A percentile compares a stretch with the other conserved stretches of the same genome.
phyloP scores from a whole-genome alignment of 2,113 vertebrate species.

The Gopherus flavomarginatus region DNA sequence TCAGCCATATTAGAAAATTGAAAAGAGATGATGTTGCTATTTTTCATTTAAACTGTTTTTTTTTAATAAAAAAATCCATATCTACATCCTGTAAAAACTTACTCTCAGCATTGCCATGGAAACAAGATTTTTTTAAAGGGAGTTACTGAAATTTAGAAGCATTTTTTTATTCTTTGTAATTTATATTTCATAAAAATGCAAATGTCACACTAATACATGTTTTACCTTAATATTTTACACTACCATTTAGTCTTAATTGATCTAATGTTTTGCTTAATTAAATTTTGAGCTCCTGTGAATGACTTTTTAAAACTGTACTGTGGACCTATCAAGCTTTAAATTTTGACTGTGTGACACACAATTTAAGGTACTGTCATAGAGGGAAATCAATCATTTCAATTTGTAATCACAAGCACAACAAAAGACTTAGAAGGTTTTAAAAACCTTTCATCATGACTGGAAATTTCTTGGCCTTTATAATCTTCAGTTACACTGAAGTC shows the following conservation, averaged over 20 bases:
- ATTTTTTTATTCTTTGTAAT: conserved; percentile 85
- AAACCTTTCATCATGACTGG: conserved; percentile 57
- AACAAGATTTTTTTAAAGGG: conserved; percentile 84
- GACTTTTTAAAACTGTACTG: conserved; percentile 52
- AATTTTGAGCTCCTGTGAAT: conserved; percentile 76
- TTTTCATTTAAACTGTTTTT: conserved; percentile 80
- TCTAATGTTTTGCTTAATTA: conserved; percentile 82
- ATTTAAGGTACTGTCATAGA: conserved; percentile 78
- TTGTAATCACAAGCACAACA: conserved; percentile 71
- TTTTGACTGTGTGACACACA: conserved; percentile 75
- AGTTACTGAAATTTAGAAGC: conserved; percentile 84
- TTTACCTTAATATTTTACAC: conserved; percentile 84
- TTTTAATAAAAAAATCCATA: conserved; percentile 79
- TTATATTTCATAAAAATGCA: conserved; percentile 87
- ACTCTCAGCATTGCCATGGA: conserved; percentile 83
- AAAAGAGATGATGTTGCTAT: conserved; percentile 76
- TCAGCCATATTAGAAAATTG: conserved; percentile 76
- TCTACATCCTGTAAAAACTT: conserved; percentile 82
- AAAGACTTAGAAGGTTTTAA: conserved; percentile 69
- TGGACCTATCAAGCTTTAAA: conserved; percentile 75
- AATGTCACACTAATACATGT: conserved; percentile 83
- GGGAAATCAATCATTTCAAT: conserved; percentile 75
- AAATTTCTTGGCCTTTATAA: conserved; percentile 52
- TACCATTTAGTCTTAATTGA: conserved; percentile 79
- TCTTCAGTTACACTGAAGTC: conserved; percentile 45